Conservation (phyloP, 2,113 vertebrate genomes). For the Tachuris rubrigastra region DNA sequence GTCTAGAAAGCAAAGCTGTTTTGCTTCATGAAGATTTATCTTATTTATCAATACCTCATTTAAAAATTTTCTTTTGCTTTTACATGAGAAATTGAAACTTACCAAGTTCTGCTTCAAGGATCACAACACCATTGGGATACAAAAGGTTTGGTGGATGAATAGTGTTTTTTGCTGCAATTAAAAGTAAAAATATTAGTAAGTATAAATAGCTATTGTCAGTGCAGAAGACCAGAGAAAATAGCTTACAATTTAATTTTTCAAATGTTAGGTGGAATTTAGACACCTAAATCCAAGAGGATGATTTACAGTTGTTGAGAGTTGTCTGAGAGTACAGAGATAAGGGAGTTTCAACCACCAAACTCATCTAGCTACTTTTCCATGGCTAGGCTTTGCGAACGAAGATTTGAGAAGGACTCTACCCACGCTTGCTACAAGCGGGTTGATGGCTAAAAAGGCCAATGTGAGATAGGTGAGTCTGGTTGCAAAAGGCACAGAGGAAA, state of each 20-base stretch:
- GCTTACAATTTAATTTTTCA: not conserved
- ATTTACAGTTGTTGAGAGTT: not conserved
- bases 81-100: slow-evolving; percentile 8
- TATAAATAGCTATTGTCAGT: not conserved
- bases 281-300: not conserved
- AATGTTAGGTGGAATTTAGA: not conserved
- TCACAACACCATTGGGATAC: slow-evolving; percentile 44
- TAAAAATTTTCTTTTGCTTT: not conserved
- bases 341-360: not conserved
- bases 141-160: slow-evolving; percentile 65
- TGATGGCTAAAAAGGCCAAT: too few species aligned
- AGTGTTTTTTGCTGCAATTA: slow-evolving; percentile 68
- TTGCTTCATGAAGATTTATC: not conserved
- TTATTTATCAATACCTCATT: not conserved
- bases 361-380: rapidly evolving
- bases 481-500: too few species aligned
- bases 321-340: not conserved
- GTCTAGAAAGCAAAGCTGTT: not conserved
- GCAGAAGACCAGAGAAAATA: not conserved
- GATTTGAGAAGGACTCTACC: too few species aligned
- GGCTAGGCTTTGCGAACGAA: too few species aligned
- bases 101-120: slow-evolving; percentile 74
- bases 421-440: too few species aligned
- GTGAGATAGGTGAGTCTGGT: too few species aligned
- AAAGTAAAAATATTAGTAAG: not conserved